Conservation (phyloP, 1,140 invertebrate species). For the Wasmannia auropunctata region DNA sequence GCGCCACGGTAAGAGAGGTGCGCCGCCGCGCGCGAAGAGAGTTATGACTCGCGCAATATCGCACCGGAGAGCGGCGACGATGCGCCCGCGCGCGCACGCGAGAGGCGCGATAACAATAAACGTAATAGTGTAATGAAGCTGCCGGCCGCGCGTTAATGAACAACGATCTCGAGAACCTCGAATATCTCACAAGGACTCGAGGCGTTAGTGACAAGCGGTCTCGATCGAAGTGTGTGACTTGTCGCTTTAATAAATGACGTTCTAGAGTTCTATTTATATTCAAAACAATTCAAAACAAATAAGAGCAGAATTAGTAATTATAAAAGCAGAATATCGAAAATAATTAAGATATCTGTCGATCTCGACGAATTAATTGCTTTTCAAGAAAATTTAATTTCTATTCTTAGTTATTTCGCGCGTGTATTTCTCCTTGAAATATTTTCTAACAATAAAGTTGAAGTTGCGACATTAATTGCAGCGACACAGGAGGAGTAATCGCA, state of each 20-base stretch:
- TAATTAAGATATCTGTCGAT: background rate
- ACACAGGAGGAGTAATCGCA: background rate
- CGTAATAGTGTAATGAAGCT: conserved; percentile 10
- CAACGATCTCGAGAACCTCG: background rate
- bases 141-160: background rate
- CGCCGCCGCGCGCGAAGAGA: conserved; percentile 24
- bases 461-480: background rate
- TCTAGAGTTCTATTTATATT: background rate
- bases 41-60: conserved; percentile 45
- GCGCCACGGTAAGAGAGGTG: conserved; percentile 18
- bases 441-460: conserved; percentile 14
- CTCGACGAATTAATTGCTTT: background rate
- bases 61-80: background rate
- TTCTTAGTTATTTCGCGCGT: background rate
- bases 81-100: background rate
- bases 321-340: background rate
- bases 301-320: background rate
- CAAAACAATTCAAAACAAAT: background rate
- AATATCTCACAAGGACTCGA: background rate
- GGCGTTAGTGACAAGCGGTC: background rate
- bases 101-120: conserved; percentile 48
- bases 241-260: background rate
- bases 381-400: background rate
- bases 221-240: background rate
- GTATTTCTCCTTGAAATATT: background rate